These are phyloP conservation scores for Suncus etruscus DNA, from an alignment of 2,113 vertebrate species.

Conservation along the genomic window DNA sequence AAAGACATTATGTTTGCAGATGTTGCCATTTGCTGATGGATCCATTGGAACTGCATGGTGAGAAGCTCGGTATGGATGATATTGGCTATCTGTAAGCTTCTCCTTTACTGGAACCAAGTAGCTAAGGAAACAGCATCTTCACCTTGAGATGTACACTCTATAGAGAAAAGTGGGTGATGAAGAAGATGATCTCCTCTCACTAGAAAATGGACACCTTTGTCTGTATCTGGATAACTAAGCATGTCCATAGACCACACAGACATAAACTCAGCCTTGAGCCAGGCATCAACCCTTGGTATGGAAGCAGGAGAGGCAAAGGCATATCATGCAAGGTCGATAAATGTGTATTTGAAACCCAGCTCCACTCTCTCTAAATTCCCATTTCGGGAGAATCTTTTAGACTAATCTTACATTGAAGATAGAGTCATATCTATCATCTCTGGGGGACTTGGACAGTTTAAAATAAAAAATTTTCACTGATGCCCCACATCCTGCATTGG, in stretches of 20 bases:
- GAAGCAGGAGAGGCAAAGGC: slow-evolving; percentile 52
- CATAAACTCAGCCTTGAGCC: slow-evolving; percentile 46
- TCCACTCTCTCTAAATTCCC: not conserved
- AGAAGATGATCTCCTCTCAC: no score
- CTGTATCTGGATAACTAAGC: no score
- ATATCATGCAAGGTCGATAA: slow-evolving; percentile 63
- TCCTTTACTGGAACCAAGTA: no score
- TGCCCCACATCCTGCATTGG: no score
- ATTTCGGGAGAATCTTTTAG: slow-evolving; percentile 37
- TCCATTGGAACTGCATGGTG: slow-evolving; percentile 31
- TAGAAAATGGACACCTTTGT: no score
- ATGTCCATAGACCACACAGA: no score
- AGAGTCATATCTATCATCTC: not conserved
- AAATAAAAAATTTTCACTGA: not conserved
- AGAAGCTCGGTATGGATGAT: slow-evolving; percentile 53
- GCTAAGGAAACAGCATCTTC: no score
- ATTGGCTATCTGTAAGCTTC: slow-evolving; percentile 61
- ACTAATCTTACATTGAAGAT: not conserved
- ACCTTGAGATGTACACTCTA: no score
- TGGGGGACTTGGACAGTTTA: not conserved
- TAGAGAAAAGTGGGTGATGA: no score
- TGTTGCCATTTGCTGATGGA: slow-evolving; percentile 71
- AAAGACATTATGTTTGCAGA: slow-evolving; percentile 71
- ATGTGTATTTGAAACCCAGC: slow-evolving; percentile 28
- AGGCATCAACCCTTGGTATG: not conserved